These are phyloP conservation scores for Macaria liturata DNA, from an alignment of 2,888 invertebrate species.

Conservation along the genomic window DNA sequence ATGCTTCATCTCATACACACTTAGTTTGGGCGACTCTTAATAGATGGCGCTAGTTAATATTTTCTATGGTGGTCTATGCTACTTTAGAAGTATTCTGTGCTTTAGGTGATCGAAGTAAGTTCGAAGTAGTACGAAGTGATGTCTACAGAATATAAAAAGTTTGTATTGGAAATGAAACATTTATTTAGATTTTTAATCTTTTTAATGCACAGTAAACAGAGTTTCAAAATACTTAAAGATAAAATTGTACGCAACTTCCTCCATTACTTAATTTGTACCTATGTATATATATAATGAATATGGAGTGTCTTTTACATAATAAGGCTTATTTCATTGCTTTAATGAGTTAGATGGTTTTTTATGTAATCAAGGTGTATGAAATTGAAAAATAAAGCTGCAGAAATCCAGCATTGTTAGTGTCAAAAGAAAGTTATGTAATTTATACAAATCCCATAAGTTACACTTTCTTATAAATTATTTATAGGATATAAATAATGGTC, in stretches of 20 bases:
- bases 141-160: too few species aligned
- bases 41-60: slow-evolving; percentile 1
- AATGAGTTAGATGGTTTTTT: too few species aligned
- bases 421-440: too few species aligned
- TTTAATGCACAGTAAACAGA: slow-evolving; percentile 34
- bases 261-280: neutral
- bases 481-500: too few species aligned
- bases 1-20: too few species aligned
- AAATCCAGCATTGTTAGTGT: too few species aligned
- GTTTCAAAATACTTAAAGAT: slow-evolving; percentile 26
- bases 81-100: too few species aligned
- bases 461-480: neutral
- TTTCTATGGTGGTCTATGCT: too few species aligned
- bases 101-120: too few species aligned
- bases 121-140: too few species aligned
- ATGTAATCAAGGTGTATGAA: slow-evolving; percentile 1
- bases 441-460: slow-evolving; percentile 10
- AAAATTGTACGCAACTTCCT: slow-evolving; percentile 27
- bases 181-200: slow-evolving; percentile 21
- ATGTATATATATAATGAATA: slow-evolving; percentile 3
- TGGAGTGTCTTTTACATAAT: slow-evolving; percentile 11
- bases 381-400: neutral
- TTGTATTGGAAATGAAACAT: slow-evolving; percentile 9
- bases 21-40: neutral
- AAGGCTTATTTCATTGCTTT: too few species aligned